A percentile compares a stretch with the other conserved stretches of the same genome.
phyloP scores from a whole-genome alignment of 2,797 vertebrate species.

The Cyclura pinguis region DNA sequence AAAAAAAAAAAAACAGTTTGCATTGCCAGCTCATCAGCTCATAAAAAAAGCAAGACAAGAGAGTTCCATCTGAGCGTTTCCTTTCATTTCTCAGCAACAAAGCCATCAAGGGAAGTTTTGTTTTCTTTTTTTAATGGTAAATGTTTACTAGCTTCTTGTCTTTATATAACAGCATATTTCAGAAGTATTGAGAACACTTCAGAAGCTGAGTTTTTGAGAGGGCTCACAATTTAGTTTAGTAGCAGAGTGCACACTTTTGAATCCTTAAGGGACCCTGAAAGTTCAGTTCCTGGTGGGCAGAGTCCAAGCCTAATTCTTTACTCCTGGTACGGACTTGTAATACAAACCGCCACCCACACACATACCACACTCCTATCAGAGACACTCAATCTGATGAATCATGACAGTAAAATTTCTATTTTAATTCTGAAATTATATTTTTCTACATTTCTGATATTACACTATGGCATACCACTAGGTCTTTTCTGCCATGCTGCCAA shows the following conservation, averaged over 20 bases:
- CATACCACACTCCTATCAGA: neutral
- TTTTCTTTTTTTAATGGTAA: slow-evolving; percentile 16
- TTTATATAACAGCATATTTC: slow-evolving; percentile 43
- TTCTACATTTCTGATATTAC: slow-evolving; percentile 1
- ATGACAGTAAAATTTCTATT: neutral
- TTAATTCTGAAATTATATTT: slow-evolving; percentile 4
- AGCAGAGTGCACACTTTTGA: neutral
- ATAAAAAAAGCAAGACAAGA: slow-evolving; percentile 44
- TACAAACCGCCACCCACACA: neutral
- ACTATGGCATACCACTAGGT: neutral
- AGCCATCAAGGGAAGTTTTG: slow-evolving; percentile 9
- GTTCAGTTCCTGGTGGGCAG: neutral
- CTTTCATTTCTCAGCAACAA: slow-evolving; percentile 50
- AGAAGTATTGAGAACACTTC: neutral
- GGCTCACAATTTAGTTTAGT: neutral
- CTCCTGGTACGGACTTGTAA: neutral
- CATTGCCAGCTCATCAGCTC: slow-evolving; percentile 7
- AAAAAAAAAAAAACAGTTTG: slow-evolving; percentile 10
- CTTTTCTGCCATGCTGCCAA: neutral
- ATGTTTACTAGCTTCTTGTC: slow-evolving; percentile 23
- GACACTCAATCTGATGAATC: neutral
- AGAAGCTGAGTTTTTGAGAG: neutral
- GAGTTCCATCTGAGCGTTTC: slow-evolving; percentile 45
- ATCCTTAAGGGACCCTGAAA: neutral
- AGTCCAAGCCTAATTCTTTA: neutral